Evolutionary conservation across 2,888 invertebrate genomes (phyloP).

Genomic region (Apocheima hispidaria): DNA sequence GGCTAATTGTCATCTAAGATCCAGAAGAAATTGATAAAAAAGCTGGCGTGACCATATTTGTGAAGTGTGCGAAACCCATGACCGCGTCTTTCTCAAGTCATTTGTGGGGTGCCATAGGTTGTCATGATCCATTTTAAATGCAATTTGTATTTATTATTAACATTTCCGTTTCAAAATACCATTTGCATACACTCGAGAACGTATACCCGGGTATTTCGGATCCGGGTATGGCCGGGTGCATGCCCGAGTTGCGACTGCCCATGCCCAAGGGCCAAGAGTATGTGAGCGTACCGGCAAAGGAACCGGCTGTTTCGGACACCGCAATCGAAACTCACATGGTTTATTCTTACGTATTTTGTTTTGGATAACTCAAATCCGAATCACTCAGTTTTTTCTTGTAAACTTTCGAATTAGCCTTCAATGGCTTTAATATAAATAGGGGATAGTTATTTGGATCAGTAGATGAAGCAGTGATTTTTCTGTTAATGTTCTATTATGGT

Average conservation of each 20-base stretch:
- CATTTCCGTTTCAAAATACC: too few species aligned
- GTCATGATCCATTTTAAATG: neutral
- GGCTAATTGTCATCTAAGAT: conserved; percentile 59
- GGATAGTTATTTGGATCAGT: too few species aligned
- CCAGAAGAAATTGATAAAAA: conserved; percentile 60
- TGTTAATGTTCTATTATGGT: too few species aligned
- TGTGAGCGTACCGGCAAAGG: conserved; percentile 38
- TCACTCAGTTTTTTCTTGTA: too few species aligned
- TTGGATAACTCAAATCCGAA: neutral
- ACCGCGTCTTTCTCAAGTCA: conserved; percentile 69
- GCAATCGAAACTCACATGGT: conserved; percentile 2
- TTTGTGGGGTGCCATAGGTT: conserved; percentile 11
- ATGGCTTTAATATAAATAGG: too few species aligned
- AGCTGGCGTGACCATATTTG: conserved; percentile 63
- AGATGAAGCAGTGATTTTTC: too few species aligned
- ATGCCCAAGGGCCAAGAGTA: conserved; percentile 48
- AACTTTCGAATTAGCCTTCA: too few species aligned
- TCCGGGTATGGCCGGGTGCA: too few species aligned
- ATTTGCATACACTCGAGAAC: too few species aligned
- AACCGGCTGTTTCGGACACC: conserved; percentile 25
- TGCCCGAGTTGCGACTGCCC: conserved; percentile 43
- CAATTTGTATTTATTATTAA: too few species aligned
- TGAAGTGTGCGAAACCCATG: conserved; percentile 73
- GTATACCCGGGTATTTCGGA: too few species aligned
- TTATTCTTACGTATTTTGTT: neutral